These are phyloP conservation scores for Eubucco bourcierii DNA, from an alignment of 2,113 vertebrate genomes.

Conservation along the genomic window DNA sequence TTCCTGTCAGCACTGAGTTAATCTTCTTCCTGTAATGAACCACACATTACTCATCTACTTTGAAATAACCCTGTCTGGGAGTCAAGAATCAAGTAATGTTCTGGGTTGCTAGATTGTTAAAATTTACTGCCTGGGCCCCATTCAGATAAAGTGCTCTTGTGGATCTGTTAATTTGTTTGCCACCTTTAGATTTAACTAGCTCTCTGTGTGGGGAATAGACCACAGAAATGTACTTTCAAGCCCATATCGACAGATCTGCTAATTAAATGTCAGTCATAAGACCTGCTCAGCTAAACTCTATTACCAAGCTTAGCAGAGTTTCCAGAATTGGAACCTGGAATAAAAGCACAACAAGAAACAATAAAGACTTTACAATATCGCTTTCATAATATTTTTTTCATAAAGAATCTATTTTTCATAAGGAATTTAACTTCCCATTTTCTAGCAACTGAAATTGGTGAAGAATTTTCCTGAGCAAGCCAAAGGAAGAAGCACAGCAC, in stretches of 20 bases:
- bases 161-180: neutral
- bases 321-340: neutral
- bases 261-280: constrained; percentile 7
- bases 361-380: neutral
- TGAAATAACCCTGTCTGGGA: neutral
- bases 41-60: neutral
- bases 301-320: neutral
- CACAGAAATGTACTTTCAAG: neutral
- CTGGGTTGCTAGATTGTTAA: neutral
- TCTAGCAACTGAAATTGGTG: neutral
- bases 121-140: neutral
- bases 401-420: neutral
- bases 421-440: neutral
- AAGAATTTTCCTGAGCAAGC: neutral
- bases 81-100: neutral
- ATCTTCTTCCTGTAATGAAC: neutral
- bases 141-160: neutral
- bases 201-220: neutral
- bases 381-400: neutral
- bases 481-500: neutral
- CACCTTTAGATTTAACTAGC: neutral
- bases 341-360: neutral
- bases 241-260: neutral
- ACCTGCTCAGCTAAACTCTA: neutral
- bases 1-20: neutral